Evolutionary conservation across 2,113 vertebrate species (phyloP).

Genomic region (Calypte anna): DNA sequence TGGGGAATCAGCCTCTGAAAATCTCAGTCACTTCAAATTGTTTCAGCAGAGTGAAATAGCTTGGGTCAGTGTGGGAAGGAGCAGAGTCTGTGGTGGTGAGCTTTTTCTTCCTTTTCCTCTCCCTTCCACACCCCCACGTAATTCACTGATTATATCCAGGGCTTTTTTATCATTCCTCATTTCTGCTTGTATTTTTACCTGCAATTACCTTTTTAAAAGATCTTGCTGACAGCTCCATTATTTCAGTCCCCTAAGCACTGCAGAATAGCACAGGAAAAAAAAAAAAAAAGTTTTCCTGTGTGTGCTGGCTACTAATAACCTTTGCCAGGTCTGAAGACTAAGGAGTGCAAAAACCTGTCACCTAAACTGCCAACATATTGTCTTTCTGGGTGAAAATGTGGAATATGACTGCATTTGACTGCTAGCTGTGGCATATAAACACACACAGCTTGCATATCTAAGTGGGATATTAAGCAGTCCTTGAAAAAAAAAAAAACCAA

Average conservation of each 20-base stretch:
- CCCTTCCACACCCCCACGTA: background rate
- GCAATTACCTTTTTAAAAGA: background rate
- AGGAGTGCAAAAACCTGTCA: background rate
- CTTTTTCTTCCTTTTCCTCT: background rate
- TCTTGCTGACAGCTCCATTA: background rate
- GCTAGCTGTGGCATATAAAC: background rate
- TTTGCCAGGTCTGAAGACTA: background rate
- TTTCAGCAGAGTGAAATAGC: background rate
- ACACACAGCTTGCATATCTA: background rate
- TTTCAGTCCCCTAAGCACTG: background rate
- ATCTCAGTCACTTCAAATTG: background rate
- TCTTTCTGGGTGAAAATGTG: background rate
- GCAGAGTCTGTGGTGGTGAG: background rate
- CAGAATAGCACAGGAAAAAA: background rate
- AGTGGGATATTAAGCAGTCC: background rate
- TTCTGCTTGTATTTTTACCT: conserved; percentile 2
- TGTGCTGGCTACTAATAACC: background rate
- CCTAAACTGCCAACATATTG: background rate
- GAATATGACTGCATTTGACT: background rate
- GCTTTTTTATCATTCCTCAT: background rate
- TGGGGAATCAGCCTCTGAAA: conserved; percentile 13
- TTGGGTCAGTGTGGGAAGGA: background rate
- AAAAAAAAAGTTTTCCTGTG: background rate
- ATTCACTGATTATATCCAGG: background rate
- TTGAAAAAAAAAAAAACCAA: background rate